These are phyloP conservation scores for Eilema sororculum DNA, from an alignment of 2,888 invertebrate genomes.

Conservation along the genomic window DNA sequence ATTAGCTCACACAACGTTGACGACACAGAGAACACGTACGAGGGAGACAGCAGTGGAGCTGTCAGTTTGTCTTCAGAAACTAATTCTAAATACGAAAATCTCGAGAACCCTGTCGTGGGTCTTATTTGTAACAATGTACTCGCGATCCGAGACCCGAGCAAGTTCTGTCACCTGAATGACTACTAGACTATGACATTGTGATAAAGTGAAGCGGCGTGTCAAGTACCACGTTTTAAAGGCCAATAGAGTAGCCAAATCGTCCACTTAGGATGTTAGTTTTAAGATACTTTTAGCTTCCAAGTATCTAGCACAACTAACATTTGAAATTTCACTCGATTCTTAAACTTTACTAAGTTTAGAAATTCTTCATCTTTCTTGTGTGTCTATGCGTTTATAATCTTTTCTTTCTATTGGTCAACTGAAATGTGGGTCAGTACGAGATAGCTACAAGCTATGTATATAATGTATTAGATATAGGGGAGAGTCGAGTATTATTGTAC, in stretches of 20 bases:
- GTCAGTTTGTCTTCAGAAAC: constrained; percentile 82
- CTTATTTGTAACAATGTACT: constrained; percentile 75
- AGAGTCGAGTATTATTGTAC: no score
- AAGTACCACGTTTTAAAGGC: constrained; percentile 65
- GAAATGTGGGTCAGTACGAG: constrained; percentile 51
- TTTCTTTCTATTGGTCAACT: constrained; percentile 69
- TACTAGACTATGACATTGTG: constrained; percentile 54
- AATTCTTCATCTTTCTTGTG: constrained; percentile 33
- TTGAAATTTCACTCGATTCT: constrained; percentile 38
- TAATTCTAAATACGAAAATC: constrained; percentile 81
- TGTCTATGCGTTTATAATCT: constrained; percentile 52
- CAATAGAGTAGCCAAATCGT: constrained; percentile 70
- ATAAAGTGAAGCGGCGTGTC: constrained; percentile 50
- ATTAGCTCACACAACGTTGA: constrained; percentile 79
- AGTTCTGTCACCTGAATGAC: constrained; percentile 76
- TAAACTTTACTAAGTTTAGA: constrained; percentile 46
- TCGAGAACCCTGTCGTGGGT: constrained; percentile 84
- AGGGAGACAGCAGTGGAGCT: constrained; percentile 82
- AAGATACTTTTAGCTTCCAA: constrained; percentile 38
- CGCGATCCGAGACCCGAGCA: constrained; percentile 70
- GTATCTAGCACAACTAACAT: constrained; percentile 44
- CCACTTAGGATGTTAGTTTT: constrained; percentile 56
- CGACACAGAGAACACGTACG: constrained; percentile 79
- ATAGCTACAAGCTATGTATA: constrained; percentile 21
- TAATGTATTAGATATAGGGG: constrained; percentile 9